A percentile compares a stretch with the other conserved stretches of the same genome.
Conservation (phyloP, 2,888 invertebrate genomes). For the Neuroscelio doddi region DNA sequence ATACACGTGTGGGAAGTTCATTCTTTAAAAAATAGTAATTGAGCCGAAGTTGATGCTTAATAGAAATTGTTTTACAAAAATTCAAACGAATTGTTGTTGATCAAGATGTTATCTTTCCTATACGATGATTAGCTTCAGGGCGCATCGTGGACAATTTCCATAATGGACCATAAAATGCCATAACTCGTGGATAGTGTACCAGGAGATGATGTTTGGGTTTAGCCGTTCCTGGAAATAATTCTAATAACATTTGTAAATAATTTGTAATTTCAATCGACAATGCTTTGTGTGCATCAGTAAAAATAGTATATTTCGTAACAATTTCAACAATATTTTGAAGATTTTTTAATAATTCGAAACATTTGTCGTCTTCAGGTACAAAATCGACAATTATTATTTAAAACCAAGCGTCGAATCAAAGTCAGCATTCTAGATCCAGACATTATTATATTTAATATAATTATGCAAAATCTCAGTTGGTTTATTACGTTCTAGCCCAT, state of each 20-base stretch:
- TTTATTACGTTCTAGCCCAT: too few species aligned
- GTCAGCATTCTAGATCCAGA: too few species aligned
- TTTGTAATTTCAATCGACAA: constrained; percentile 10
- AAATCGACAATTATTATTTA: too few species aligned
- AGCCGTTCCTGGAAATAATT: constrained; percentile 20
- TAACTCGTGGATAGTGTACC: constrained; percentile 31
- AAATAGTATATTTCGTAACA: constrained; percentile 5
- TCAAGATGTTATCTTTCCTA: constrained; percentile 8
- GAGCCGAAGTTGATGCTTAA: constrained; percentile 9
- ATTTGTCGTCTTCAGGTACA: too few species aligned
- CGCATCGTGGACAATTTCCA: constrained; percentile 10
- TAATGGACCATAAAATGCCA: constrained; percentile 34
- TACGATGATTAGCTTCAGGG: constrained; percentile 15
- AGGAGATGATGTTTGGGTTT: constrained; percentile 39
- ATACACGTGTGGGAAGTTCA: too few species aligned
- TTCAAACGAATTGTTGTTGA: constrained; percentile 15
- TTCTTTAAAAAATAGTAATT: too few species aligned
- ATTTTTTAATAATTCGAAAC: too few species aligned
- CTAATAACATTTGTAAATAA: constrained; percentile 18
- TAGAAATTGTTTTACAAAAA: constrained; percentile 9
- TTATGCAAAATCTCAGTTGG: too few species aligned
- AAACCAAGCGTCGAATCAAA: too few species aligned
- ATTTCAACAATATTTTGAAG: constrained; percentile 13
- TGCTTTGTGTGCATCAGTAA: constrained; percentile 4
- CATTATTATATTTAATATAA: too few species aligned